Evolutionary conservation across 2,888 invertebrate species (phyloP).

Genomic region (Amorpha juglandis): DNA sequence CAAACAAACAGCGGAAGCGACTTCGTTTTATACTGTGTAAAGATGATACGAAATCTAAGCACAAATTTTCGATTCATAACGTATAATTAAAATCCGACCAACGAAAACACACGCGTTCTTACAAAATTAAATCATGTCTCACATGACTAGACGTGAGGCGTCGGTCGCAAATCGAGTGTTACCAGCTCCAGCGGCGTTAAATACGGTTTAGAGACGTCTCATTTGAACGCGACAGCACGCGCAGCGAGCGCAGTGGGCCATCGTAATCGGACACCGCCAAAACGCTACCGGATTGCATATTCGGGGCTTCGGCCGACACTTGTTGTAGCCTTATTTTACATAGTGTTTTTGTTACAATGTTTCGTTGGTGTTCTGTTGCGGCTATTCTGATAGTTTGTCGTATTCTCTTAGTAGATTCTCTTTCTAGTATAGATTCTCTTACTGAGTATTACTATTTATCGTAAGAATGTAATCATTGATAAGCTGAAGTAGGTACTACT

Average conservation of each 20-base stretch:
- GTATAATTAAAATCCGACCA: not conserved
- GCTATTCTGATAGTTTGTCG: not conserved
- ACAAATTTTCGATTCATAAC: too few relatives aligned
- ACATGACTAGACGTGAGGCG: not conserved
- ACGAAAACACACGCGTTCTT: not conserved
- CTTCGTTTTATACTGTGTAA: too few relatives aligned
- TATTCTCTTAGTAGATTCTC: not conserved
- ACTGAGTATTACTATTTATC: too few relatives aligned
- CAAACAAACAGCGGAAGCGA: too few relatives aligned
- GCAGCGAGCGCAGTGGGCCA: slow-evolving; percentile 30
- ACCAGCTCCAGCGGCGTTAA: slow-evolving; percentile 57
- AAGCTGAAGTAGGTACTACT: not conserved
- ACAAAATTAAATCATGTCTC: not conserved
- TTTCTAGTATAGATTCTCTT: too few relatives aligned
- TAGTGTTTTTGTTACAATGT: slow-evolving; percentile 62
- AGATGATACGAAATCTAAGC: too few relatives aligned
- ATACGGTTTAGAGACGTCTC: slow-evolving; percentile 65
- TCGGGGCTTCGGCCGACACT: slow-evolving; percentile 67
- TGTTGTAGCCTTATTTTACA: slow-evolving; percentile 66
- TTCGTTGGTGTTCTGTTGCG: slow-evolving; percentile 10
- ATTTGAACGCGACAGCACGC: slow-evolving; percentile 50
- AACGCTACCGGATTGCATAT: slow-evolving; percentile 80
- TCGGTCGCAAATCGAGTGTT: slow-evolving; percentile 53
- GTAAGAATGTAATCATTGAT: too few relatives aligned
- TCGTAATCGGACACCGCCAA: slow-evolving; percentile 71